Conservation (phyloP, 2,888 invertebrate species). For the Rhodophaea formosa region DNA sequence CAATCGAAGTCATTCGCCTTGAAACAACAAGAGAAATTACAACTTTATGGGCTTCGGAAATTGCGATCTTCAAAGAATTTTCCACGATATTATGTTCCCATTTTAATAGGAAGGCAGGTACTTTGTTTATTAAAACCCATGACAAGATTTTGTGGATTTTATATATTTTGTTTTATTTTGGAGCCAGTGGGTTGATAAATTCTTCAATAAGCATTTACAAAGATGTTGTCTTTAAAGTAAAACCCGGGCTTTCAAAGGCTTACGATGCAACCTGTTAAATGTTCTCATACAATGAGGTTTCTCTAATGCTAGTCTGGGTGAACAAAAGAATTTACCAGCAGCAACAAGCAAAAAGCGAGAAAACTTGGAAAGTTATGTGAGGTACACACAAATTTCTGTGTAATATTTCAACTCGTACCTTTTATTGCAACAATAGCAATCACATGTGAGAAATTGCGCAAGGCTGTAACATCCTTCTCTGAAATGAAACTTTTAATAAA, state of each 20-base stretch:
- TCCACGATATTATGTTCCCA: conserved; percentile 1
- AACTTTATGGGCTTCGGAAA: conserved; percentile 14
- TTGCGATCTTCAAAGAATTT: background rate
- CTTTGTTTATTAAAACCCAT: no score
- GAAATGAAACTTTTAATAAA: conserved; percentile 2
- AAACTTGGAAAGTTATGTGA: no score
- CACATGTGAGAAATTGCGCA: conserved; percentile 6
- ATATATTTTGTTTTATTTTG: no score
- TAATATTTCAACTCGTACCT: background rate
- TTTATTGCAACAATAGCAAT: background rate
- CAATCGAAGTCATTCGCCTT: background rate
- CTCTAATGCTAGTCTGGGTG: no score
- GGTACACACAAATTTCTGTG: background rate
- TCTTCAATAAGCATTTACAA: no score
- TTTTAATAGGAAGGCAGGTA: background rate
- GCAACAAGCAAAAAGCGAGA: no score
- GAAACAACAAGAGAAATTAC: conserved; percentile 16
- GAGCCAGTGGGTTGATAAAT: no score
- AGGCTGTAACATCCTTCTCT: background rate
- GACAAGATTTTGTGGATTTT: background rate
- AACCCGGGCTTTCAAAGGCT: no score
- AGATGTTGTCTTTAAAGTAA: no score
- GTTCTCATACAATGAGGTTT: no score
- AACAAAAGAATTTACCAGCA: no score
- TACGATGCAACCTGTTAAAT: no score